A percentile compares a stretch with the other conserved stretches of the same genome.
phyloP scores from a whole-genome alignment of 2,888 invertebrate genomes.

The Troides aeacus region DNA sequence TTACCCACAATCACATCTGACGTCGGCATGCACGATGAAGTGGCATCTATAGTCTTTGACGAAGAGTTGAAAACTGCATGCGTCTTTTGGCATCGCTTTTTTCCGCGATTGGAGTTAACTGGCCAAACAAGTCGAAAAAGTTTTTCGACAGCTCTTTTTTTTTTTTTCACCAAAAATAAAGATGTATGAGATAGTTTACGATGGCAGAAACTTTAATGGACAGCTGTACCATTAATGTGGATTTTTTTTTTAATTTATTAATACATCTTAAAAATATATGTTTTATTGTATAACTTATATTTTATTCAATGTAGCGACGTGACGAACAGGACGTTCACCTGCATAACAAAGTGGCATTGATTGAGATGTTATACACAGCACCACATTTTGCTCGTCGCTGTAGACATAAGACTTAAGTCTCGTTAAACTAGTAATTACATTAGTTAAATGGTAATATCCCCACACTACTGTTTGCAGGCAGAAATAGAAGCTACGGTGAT shows the following conservation, averaged over 20 bases:
- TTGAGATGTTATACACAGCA: too few relatives aligned
- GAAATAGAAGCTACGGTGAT: too few relatives aligned
- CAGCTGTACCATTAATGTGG: background rate
- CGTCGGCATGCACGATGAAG: conserved; percentile 39
- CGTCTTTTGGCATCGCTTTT: conserved; percentile 39
- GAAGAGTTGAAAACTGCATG: conserved; percentile 38
- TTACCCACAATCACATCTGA: conserved; percentile 75
- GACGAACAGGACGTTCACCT: too few relatives aligned
- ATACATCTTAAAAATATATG: background rate
- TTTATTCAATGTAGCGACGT: too few relatives aligned
- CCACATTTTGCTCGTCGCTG: too few relatives aligned
- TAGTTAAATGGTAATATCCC: too few relatives aligned
- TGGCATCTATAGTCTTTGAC: conserved; percentile 6
- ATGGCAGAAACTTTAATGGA: background rate
- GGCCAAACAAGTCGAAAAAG: conserved; percentile 53
- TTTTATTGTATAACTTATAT: too few relatives aligned
- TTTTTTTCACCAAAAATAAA: background rate
- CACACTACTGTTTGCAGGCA: too few relatives aligned
- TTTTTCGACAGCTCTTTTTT: conserved; percentile 51
- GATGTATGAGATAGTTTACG: background rate
- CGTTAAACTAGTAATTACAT: too few relatives aligned
- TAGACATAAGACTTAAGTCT: too few relatives aligned
- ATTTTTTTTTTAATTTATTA: background rate
- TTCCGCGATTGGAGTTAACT: conserved; percentile 45
- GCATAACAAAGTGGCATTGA: too few relatives aligned